phyloP scores from a whole-genome alignment of 2,113 vertebrate species.

The Phrynosoma blainvillii region DNA sequence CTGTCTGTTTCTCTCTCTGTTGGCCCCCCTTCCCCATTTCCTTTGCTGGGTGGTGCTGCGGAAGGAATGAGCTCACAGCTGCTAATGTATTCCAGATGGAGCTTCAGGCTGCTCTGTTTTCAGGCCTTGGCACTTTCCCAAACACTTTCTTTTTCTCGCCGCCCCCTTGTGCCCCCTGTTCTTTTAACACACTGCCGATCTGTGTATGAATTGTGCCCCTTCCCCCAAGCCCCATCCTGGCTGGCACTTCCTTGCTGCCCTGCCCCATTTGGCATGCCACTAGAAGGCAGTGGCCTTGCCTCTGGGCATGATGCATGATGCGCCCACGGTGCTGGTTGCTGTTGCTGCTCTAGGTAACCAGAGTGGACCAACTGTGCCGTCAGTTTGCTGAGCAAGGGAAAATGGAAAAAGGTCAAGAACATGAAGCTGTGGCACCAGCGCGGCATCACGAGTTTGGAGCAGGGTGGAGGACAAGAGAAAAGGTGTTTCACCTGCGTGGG shows the following conservation, averaged over 20 bases:
- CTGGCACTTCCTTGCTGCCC: slow-evolving; percentile 12
- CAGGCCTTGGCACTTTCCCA: slow-evolving; percentile 21
- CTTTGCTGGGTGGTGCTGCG: slow-evolving; percentile 34
- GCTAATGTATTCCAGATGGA: slow-evolving; percentile 61
- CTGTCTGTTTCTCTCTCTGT: not conserved
- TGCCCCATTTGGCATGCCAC: slow-evolving; percentile 2
- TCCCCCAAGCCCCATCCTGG: not conserved
- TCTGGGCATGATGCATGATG: slow-evolving; percentile 6
- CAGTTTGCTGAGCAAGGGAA: slow-evolving; percentile 3
- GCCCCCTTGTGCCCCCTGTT: slow-evolving; percentile 11
- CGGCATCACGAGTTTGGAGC: not conserved
- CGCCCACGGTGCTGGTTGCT: not conserved
- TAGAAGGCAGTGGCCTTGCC: slow-evolving; percentile 37
- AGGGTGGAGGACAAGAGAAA: not conserved
- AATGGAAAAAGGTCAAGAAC: not conserved
- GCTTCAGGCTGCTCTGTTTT: slow-evolving; percentile 22
- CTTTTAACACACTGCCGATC: not conserved
- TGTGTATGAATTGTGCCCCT: not conserved
- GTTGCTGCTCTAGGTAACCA: slow-evolving; percentile 11
- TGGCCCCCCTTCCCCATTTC: not conserved
- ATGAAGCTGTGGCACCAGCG: not conserved
- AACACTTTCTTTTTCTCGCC: not conserved
- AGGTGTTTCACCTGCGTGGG: not conserved
- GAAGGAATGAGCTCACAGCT: slow-evolving; percentile 59
- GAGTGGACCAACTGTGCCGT: not conserved